Conservation (phyloP, 2,113 vertebrate species). For the Eclectus roratus region DNA sequence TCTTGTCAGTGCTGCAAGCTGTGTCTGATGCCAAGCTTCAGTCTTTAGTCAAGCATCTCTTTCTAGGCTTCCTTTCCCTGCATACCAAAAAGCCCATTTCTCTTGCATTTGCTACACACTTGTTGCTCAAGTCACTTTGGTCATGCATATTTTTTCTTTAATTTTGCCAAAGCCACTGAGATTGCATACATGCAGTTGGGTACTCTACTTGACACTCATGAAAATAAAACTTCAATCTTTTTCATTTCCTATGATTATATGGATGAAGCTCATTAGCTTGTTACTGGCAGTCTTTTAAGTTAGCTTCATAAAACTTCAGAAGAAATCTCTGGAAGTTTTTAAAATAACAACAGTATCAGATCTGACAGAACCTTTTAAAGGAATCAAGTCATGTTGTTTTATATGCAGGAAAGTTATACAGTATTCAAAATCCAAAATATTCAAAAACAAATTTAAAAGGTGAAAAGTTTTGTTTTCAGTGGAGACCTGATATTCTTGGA, state of each 20-base stretch:
- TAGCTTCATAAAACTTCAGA: not conserved
- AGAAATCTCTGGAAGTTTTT: slow-evolving; percentile 23
- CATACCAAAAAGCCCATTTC: not conserved
- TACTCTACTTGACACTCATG: not conserved
- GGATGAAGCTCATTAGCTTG: slow-evolving; percentile 31
- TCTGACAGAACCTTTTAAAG: slow-evolving; percentile 41
- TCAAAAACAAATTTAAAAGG: not conserved
- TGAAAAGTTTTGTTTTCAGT: not conserved
- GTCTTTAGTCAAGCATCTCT: not conserved
- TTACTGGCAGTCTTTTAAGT: slow-evolving; percentile 33
- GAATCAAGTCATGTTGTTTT: not conserved
- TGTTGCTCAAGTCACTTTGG: not conserved
- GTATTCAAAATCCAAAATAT: slow-evolving; percentile 15
- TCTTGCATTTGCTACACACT: not conserved
- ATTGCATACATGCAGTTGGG: not conserved
- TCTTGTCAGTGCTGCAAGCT: not conserved
- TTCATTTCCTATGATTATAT: not conserved
- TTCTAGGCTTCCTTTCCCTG: not conserved
- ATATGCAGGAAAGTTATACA: not conserved
- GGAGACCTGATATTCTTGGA: not conserved
- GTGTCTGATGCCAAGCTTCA: not conserved
- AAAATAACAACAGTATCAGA: slow-evolving; percentile 26
- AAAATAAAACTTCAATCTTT: not conserved
- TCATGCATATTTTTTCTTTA: not conserved
- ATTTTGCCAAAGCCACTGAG: not conserved